These are phyloP conservation scores for Lasioglossum baleicum DNA, from an alignment of 1,140 invertebrate species.

Conservation along the genomic window DNA sequence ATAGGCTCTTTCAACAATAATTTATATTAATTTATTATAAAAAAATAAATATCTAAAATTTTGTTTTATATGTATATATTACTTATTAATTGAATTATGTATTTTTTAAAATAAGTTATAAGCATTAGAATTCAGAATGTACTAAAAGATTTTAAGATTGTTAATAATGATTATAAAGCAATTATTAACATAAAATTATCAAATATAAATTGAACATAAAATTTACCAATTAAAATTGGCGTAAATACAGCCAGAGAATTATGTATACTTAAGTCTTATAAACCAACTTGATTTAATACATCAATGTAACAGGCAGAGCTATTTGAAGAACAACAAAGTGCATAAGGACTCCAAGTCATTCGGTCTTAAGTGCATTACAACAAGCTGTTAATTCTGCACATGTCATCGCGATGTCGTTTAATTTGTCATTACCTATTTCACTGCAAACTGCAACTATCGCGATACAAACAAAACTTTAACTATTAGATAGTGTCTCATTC, in stretches of 20 bases:
- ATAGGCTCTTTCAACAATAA: no score
- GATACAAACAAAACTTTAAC: slow-evolving; percentile 98
- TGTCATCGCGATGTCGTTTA: slow-evolving; percentile 96
- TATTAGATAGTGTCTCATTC: slow-evolving; percentile 90
- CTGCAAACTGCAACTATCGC: slow-evolving; percentile 93
- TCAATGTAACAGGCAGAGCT: slow-evolving; percentile 90
- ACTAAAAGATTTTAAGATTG: no score
- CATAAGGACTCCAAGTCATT: slow-evolving; percentile 97
- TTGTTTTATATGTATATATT: no score
- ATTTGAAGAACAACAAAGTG: slow-evolving; percentile 93
- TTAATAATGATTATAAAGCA: not conserved
- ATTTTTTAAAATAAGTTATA: no score
- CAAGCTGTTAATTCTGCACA: slow-evolving; percentile 98
- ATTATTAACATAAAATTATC: no score
- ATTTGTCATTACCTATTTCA: slow-evolving; percentile 90
- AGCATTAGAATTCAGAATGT: no score
- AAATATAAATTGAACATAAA: no score
- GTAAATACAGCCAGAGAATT: slow-evolving; percentile 97
- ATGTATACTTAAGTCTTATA: slow-evolving; percentile 94
- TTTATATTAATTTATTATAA: no score
- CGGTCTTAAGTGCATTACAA: slow-evolving; percentile 92
- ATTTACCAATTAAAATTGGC: slow-evolving; percentile 90
- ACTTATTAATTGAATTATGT: no score
- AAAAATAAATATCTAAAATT: no score
- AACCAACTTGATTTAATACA: slow-evolving; percentile 91